Conservation (phyloP, 2,797 vertebrate genomes). For the Schizopygopsis malacanthus region DNA sequence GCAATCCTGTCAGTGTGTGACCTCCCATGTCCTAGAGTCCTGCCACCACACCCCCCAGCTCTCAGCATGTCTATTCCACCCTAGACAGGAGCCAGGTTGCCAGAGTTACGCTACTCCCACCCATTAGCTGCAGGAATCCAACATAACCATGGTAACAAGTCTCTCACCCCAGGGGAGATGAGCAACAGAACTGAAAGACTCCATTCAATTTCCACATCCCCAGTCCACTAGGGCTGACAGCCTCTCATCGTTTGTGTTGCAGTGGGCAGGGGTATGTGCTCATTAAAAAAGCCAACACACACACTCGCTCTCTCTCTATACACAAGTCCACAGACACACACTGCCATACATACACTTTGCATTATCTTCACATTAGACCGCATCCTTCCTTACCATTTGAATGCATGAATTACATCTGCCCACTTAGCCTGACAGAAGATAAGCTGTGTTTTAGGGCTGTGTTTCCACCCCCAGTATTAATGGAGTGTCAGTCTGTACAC, state of each 20-base stretch:
- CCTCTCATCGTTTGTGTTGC: conserved; percentile 76
- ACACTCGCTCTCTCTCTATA: conserved; percentile 58
- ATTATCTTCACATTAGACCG: conserved; percentile 58
- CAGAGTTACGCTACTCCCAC: conserved; percentile 87
- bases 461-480: conserved; percentile 27
- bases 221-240: conserved; percentile 82
- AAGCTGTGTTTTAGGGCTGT: conserved; percentile 38
- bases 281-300: conserved; percentile 73
- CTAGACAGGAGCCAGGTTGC: conserved; percentile 81
- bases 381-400: conserved; percentile 44
- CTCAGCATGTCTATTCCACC: conserved; percentile 77
- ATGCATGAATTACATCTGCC: conserved; percentile 52
- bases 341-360: conserved; percentile 66
- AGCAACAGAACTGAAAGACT: conserved; percentile 87
- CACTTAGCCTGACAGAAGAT: conserved; percentile 49
- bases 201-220: conserved; percentile 88
- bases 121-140: conserved; percentile 92
- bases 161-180: conserved; percentile 90
- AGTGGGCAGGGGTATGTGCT: conserved; percentile 77
- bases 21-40: conserved; percentile 79
- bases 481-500: conserved; percentile 18
- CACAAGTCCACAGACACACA: conserved; percentile 66
- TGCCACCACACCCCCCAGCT: conserved; percentile 75
- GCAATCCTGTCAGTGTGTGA: conserved; percentile 63
- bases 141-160: conserved; percentile 97